A percentile compares a stretch with the other conserved stretches of the same genome.
Evolutionary conservation across 2,888 invertebrate species (phyloP).

Genomic region (Volucella inanis): DNA sequence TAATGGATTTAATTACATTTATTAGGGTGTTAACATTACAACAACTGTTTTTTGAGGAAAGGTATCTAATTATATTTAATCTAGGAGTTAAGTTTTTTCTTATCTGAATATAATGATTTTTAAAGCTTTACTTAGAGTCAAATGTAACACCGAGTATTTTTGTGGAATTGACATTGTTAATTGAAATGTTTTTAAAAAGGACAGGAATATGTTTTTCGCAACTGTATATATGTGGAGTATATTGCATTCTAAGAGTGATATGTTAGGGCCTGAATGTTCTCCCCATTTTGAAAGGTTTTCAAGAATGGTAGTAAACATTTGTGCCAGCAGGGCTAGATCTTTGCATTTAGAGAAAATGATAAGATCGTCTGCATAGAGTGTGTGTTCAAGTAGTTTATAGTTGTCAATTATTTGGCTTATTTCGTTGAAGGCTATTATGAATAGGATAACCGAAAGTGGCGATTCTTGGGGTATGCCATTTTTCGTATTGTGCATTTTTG

Average conservation of each 20-base stretch:
- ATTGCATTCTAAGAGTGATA: neutral
- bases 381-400: neutral
- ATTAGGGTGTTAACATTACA: conserved; percentile 16
- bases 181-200: too few relatives aligned
- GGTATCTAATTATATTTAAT: conserved; percentile 24
- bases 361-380: conserved; percentile 12
- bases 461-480: conserved; percentile 41
- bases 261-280: neutral
- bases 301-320: too few relatives aligned
- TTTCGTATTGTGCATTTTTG: neutral
- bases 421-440: conserved; percentile 39
- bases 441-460: conserved; percentile 26
- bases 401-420: conserved; percentile 21
- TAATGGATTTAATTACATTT: conserved; percentile 30
- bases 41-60: conserved; percentile 22
- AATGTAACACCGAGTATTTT: too few relatives aligned
- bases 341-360: conserved; percentile 14
- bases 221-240: too few relatives aligned
- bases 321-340: conserved; percentile 1
- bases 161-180: too few relatives aligned
- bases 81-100: too few relatives aligned
- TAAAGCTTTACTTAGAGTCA: too few relatives aligned
- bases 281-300: neutral
- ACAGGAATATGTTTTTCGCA: too few relatives aligned
- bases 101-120: too few relatives aligned